phyloP scores from a whole-genome alignment of 2,797 vertebrate species.

The Ctenochaetus hawaiiensis region DNA sequence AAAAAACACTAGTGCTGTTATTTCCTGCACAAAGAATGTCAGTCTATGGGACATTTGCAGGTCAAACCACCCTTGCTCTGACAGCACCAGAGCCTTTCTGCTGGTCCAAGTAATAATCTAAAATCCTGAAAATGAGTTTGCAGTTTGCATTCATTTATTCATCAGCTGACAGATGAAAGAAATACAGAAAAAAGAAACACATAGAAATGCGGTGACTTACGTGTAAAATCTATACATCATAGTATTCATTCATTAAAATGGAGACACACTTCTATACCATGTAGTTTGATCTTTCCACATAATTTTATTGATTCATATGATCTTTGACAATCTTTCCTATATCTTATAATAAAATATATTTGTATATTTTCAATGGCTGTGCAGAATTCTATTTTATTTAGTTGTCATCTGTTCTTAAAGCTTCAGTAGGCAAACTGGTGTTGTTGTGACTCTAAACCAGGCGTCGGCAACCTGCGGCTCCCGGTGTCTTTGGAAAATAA shows the following conservation, averaged over 20 bases:
- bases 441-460: not conserved
- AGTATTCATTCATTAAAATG: not conserved
- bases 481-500: too few species aligned
- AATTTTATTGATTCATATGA: not conserved
- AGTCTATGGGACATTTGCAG: not conserved
- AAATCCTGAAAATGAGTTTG: not conserved
- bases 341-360: not conserved
- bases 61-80: not conserved
- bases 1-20: slow-evolving; percentile 1
- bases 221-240: not conserved
- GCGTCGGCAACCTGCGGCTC: too few species aligned
- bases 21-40: slow-evolving; percentile 22
- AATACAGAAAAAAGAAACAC: too few species aligned
- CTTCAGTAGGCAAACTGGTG: not conserved
- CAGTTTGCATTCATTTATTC: not conserved
- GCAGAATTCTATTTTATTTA: not conserved
- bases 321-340: not conserved
- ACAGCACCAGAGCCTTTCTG: not conserved
- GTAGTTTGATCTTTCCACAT: not conserved
- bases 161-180: not conserved
- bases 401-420: not conserved
- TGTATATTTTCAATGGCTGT: not conserved
- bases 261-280: not conserved
- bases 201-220: not conserved
- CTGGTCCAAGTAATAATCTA: not conserved